phyloP scores from a whole-genome alignment of 2,113 vertebrate genomes.

The Montifringilla adamsi region DNA sequence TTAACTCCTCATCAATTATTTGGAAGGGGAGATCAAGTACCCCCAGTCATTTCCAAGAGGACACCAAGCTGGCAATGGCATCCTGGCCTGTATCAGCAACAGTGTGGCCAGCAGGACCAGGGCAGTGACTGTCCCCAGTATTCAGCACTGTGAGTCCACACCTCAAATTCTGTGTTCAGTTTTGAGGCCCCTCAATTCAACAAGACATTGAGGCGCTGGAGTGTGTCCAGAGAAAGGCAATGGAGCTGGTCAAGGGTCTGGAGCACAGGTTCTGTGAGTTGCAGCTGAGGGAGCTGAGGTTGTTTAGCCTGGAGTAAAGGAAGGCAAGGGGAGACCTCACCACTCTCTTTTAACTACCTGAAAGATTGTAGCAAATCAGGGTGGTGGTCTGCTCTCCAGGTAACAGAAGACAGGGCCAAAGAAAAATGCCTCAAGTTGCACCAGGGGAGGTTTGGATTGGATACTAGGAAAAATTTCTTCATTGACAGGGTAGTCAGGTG shows the following conservation, averaged over 20 bases:
- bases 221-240: accelerated
- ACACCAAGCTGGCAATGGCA: background rate
- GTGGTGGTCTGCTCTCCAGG: background rate
- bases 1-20: background rate
- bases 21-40: background rate
- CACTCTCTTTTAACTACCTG: background rate
- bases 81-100: background rate
- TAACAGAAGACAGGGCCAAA: too few relatives aligned
- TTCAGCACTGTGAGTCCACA: background rate
- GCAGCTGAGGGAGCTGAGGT: background rate
- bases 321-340: background rate
- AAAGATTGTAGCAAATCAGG: background rate
- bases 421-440: background rate
- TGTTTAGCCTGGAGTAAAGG: background rate
- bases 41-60: background rate
- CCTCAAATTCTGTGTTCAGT: accelerated
- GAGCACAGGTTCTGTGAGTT: accelerated
- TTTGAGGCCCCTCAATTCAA: background rate
- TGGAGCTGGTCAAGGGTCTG: accelerated
- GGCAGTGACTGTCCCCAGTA: background rate
- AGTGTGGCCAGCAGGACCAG: background rate
- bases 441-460: background rate
- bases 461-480: background rate
- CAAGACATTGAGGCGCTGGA: background rate
- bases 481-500: background rate